A percentile compares a stretch with the other conserved stretches of the same genome.
These are phyloP conservation scores for Sebastes matsubarae DNA, from an alignment of 2,797 vertebrate species.

Conservation along the genomic window DNA sequence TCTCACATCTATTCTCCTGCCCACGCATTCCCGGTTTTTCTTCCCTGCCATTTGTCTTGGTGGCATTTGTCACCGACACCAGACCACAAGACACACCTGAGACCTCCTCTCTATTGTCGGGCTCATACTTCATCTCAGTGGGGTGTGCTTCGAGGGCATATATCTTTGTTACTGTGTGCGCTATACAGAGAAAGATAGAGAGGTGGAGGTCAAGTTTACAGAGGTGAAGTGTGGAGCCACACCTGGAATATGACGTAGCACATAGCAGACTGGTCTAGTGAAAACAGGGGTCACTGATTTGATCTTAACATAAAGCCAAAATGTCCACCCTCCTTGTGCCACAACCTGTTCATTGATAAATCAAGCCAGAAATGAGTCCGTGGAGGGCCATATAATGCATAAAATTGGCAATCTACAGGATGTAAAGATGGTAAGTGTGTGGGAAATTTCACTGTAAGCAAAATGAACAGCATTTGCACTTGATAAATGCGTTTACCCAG, in stretches of 20 bases:
- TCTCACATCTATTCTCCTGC: conserved; percentile 5
- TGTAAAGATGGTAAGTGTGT: background rate
- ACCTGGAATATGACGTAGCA: background rate
- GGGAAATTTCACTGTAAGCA: background rate
- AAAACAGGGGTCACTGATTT: background rate
- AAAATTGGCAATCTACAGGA: background rate
- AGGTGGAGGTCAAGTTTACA: conserved; percentile 11
- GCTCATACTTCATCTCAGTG: conserved; percentile 37
- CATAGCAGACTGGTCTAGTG: background rate
- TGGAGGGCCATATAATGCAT: background rate
- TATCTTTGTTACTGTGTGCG: conserved; percentile 1
- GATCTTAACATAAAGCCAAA: background rate
- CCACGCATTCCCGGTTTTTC: background rate
- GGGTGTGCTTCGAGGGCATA: background rate
- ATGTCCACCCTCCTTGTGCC: background rate
- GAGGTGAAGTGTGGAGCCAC: conserved; percentile 13
- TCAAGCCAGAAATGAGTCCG: background rate
- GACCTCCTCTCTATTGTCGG: conserved; percentile 23
- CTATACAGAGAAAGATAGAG: background rate
- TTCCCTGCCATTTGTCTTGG: conserved; percentile 16
- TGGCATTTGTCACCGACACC: conserved; percentile 15
- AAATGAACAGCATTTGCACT: background rate
- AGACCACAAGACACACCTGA: conserved; percentile 34
- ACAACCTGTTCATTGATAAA: background rate
- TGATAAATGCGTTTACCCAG: background rate